Base-by-base conservation (phyloP, 1,140 invertebrate genomes). In the Conus ventricosus region DNA sequence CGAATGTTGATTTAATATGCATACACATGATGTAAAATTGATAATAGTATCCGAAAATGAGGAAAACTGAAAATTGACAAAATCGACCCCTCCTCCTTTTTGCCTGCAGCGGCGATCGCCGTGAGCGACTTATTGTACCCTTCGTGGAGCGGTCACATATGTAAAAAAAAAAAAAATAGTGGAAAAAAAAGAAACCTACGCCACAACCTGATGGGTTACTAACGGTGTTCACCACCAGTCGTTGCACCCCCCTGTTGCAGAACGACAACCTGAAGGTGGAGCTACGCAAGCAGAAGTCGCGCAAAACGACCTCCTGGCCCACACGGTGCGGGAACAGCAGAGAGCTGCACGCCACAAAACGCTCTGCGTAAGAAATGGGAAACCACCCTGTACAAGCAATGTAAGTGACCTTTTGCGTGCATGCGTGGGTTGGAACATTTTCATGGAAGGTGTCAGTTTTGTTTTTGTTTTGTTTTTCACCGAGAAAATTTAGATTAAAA, bases 221-320 rank as follows among this genome's bases (percentile, higher is more conserved):
- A 85, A 53, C 5, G 39, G 55, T 85, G 63, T 67, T 20, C 71
- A 39, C 39, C 39, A 81, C 51, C 51, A 53, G 51, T 54, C 51
- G 51, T 78, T 87, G 80, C 55, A 13, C 5, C n/a, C 25, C 80
- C 60, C 57, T 82, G 78, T 82, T 55, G 5, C 86, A 89, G 88
- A 90, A 90, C 55, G 87, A 89, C 13, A 78, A 87, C 76, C 80
- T 90, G 80, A 78, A 75, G 80, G 63, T 76, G 75, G 88, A 90
- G 85, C 87, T 90, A 51, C 54, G 84, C 4, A 80, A 75, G 83
- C 75, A 87, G 71, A 82, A 78, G 51, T 81, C 83, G 5, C 88
- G 80, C n/a, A 60, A 85, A 60, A 85, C 67, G 88, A 90, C 63
- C 51, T 90, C 17, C 80, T 90, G 75, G 84, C 85, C 55, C 88